Conservation (phyloP, 2,888 invertebrate genomes). For the Conistra vaccinii region DNA sequence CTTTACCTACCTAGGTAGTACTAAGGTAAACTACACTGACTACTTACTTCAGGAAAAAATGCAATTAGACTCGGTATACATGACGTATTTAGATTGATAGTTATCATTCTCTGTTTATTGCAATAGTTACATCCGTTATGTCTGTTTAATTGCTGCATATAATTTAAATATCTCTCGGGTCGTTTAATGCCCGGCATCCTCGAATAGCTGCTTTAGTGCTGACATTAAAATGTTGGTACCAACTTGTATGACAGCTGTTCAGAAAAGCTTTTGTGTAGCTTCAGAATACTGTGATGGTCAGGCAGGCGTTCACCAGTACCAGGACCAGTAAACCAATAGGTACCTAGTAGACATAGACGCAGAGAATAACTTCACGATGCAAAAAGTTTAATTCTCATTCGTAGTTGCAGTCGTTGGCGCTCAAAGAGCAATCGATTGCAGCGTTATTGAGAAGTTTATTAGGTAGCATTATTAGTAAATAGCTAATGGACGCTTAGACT, state of each 20-base stretch:
- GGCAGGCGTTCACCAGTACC: neutral
- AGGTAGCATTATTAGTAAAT: slow-evolving; percentile 44
- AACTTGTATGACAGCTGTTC: slow-evolving; percentile 17
- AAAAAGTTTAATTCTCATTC: slow-evolving; percentile 10
- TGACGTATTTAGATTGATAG: slow-evolving; percentile 37
- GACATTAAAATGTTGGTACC: slow-evolving; percentile 33
- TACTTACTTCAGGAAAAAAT: neutral
- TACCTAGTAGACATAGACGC: neutral
- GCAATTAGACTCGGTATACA: slow-evolving; percentile 24
- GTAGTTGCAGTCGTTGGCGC: neutral
- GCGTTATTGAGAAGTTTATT: slow-evolving; percentile 29
- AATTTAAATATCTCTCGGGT: slow-evolving; percentile 42
- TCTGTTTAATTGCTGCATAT: slow-evolving; percentile 54
- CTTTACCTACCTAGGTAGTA: neutral
- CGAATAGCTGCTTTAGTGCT: slow-evolving; percentile 42
- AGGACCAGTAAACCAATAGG: neutral
- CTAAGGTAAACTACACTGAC: neutral
- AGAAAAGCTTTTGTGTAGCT: slow-evolving; percentile 13
- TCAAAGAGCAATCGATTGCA: neutral
- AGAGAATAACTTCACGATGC: neutral
- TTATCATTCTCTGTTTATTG: slow-evolving; percentile 49
- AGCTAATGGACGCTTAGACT: slow-evolving; percentile 68
- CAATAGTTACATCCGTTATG: slow-evolving; percentile 57
- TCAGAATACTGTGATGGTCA: neutral
- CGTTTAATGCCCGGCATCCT: slow-evolving; percentile 44